These are phyloP conservation scores for Luidia sarsii DNA, from an alignment of 53 echinoderm and acorn worm species.

Conservation along the genomic window DNA sequence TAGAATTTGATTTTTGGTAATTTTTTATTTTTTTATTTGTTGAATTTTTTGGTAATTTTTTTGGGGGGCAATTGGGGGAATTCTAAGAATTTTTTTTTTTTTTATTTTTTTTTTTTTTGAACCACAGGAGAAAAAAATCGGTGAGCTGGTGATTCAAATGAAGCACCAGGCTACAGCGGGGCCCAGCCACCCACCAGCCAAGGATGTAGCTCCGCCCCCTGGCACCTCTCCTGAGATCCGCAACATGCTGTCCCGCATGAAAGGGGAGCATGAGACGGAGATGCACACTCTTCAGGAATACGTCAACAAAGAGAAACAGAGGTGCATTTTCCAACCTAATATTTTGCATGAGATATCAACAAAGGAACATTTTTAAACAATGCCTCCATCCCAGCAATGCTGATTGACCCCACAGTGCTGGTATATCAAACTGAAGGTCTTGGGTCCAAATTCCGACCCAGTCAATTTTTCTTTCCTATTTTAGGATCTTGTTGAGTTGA, in stretches of 20 bases:
- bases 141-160: conserved; percentile 60
- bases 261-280: conserved; percentile 76
- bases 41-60: too few species aligned
- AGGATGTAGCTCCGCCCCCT: conserved; percentile 53
- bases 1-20: too few species aligned
- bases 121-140: conserved; percentile 76
- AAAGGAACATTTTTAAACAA: background rate
- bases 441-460: too few species aligned
- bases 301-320: conserved; percentile 78
- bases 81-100: too few species aligned
- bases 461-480: too few species aligned
- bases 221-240: conserved; percentile 67
- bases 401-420: too few species aligned
- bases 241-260: conserved; percentile 71
- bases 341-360: background rate
- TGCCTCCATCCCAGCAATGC: too few species aligned
- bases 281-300: conserved; percentile 78
- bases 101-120: too few species aligned
- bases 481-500: too few species aligned
- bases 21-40: too few species aligned
- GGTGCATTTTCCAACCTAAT: conserved; percentile 52
- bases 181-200: conserved; percentile 28
- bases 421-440: too few species aligned
- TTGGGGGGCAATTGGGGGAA: too few species aligned
- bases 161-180: conserved; percentile 54